Evolutionary conservation across 1,140 invertebrate species (phyloP).

Genomic region (Grapholita molesta): DNA sequence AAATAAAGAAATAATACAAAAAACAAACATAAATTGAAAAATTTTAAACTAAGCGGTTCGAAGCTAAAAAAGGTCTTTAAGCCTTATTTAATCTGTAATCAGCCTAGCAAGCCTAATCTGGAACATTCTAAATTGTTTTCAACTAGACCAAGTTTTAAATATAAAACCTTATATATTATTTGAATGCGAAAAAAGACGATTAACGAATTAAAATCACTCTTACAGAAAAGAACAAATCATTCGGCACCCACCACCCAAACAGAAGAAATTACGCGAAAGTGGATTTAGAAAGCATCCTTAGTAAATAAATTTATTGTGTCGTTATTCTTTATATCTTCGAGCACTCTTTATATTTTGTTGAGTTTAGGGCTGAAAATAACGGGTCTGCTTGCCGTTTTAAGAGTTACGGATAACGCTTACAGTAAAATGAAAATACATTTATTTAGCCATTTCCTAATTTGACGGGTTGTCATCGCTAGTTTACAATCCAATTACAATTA

Average conservation of each 20-base stretch:
- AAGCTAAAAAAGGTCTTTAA: too few species aligned
- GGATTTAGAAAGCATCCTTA: conserved; percentile 13
- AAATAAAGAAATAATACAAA: too few species aligned
- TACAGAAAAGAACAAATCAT: neutral
- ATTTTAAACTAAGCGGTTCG: too few species aligned
- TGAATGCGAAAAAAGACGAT: neutral
- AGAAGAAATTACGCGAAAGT: neutral
- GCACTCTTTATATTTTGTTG: neutral
- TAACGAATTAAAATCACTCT: neutral
- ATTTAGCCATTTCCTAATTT: too few species aligned
- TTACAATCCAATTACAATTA: too few species aligned
- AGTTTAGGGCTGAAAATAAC: neutral
- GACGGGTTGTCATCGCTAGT: too few species aligned
- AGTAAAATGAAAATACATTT: too few species aligned
- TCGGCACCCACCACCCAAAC: neutral
- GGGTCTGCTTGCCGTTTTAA: neutral
- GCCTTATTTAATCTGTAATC: too few species aligned
- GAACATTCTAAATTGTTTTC: too few species aligned
- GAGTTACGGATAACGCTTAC: too few species aligned
- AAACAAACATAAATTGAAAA: too few species aligned
- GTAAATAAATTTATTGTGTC: conserved; percentile 14
- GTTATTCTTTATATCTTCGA: neutral
- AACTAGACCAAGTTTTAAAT: neutral
- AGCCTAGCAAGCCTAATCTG: too few species aligned
- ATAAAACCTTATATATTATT: neutral